Percentiles rank a stretch among this genome's conserved stretches.
Conservation (phyloP, 2,113 vertebrate species). For the Semnopithecus entellus region DNA sequence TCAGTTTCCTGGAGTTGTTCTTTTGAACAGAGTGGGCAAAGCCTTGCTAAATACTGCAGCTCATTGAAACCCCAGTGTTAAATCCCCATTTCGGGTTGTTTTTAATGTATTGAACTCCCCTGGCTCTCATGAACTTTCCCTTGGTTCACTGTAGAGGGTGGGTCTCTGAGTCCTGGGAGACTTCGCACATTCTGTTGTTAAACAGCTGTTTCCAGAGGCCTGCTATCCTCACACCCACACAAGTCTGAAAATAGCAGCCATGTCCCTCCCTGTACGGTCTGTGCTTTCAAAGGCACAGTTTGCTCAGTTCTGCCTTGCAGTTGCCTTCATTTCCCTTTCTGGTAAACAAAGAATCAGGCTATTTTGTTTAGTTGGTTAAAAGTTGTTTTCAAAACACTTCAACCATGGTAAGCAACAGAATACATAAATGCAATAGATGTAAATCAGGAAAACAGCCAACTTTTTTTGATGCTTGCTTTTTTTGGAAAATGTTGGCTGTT, state of each 20-base stretch:
- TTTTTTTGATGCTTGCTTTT: background rate
- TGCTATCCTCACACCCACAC: slow-evolving; percentile 80
- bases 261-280: slow-evolving; percentile 69
- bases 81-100: background rate
- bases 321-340: slow-evolving; percentile 52
- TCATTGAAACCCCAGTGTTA: slow-evolving; percentile 2
- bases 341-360: slow-evolving; percentile 54
- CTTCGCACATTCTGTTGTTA: slow-evolving; percentile 79
- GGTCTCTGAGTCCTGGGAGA: slow-evolving; percentile 61
- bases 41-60: slow-evolving; percentile 36
- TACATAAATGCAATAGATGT: background rate
- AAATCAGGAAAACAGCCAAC: background rate
- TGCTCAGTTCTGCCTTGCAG: slow-evolving; percentile 52
- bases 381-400: slow-evolving; percentile 37
- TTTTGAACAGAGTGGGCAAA: slow-evolving; percentile 46
- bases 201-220: slow-evolving; percentile 82
- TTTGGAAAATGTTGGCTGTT: background rate
- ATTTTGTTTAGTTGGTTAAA: background rate
- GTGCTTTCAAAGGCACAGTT: slow-evolving; percentile 70
- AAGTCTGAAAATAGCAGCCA: slow-evolving; percentile 79
- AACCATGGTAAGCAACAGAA: background rate
- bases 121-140: slow-evolving; percentile 63
- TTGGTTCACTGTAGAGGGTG: slow-evolving; percentile 76
- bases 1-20: slow-evolving; percentile 25
- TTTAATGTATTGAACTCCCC: background rate